Base-by-base conservation (phyloP, 2,113 vertebrate genomes). In the Cyanoderma ruficeps region DNA sequence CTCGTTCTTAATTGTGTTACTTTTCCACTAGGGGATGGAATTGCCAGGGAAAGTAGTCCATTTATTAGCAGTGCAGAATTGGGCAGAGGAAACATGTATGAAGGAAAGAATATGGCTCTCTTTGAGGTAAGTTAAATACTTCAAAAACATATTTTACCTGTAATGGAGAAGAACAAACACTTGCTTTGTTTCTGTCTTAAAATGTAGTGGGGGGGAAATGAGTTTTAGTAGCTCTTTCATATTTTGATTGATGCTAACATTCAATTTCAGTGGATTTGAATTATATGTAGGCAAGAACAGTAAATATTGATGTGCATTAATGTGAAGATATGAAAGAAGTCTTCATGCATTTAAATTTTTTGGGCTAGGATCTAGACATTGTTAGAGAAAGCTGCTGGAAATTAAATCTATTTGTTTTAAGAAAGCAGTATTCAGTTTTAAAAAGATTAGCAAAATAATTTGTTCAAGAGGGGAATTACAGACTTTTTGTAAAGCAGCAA, bases 31-130 rank as follows among this genome's bases (percentile, higher is more conserved):
- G 99, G 98, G 41, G 99, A 99, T 98, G 99, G 98, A 4, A 90
- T 94, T 88, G 97, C 98, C 33, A 98, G 98, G 83, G 99, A 99
- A 94, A 99, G 93, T 76, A 99, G 98, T 90, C 99, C 99, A 0
- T 99, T 99, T 80, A 98, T 99, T 95, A 98, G 98, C 92, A 98
- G 88, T 90, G 97, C 97, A 11, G 98, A 99, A 37, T 70, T 87
- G 64, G 98, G 99, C 81, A 97, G 96, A 78, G 98, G 96, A 88
- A 99, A 96, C 41, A 91, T 93, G 24, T 99, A 98, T 2, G 99
- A 99, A 95, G 99, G 99, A 74, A 99, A 99, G 97, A 99, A 99
- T 98, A 99, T 99, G 99, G 99, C 99, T 31, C 98, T 99, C 11
- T 99, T 99, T 96, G 99, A 99, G 99, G 99, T 99, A 97, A 97